Evolutionary conservation across 2,113 vertebrate genomes (phyloP).

Genomic region (Vicugna pacos): DNA sequence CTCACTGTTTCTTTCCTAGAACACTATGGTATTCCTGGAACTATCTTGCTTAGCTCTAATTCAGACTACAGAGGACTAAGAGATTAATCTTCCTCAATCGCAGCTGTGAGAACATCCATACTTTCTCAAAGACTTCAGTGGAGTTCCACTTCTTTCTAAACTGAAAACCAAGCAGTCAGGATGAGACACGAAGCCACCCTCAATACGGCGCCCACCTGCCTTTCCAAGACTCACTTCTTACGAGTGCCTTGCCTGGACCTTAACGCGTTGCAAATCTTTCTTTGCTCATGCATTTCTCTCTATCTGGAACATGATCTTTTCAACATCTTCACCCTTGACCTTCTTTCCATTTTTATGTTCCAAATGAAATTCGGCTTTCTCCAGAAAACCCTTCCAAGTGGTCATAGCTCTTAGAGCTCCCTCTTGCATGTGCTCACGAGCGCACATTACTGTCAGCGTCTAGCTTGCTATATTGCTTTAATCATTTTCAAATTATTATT

Average conservation of each 20-base stretch:
- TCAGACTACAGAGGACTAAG: neutral
- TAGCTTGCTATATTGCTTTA: neutral
- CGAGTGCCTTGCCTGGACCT: neutral
- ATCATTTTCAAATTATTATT: neutral
- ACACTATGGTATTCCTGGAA: fast-evolving
- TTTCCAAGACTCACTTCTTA: neutral
- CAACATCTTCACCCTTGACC: neutral
- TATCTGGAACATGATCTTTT: neutral
- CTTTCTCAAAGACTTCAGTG: neutral
- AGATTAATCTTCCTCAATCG: neutral
- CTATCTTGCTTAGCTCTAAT: neutral
- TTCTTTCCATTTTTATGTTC: fast-evolving
- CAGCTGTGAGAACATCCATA: neutral
- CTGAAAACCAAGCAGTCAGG: neutral
- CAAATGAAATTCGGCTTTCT: neutral
- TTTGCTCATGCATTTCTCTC: neutral
- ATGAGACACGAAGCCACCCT: neutral
- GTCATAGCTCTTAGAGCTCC: neutral
- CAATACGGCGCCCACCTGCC: fast-evolving
- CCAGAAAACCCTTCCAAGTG: neutral
- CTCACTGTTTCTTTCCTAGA: neutral
- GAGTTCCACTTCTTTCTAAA: neutral
- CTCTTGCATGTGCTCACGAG: neutral
- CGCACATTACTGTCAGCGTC: no score
- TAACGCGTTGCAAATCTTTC: neutral